phyloP scores from a whole-genome alignment of 1,140 invertebrate genomes.

The Patella vulgata region DNA sequence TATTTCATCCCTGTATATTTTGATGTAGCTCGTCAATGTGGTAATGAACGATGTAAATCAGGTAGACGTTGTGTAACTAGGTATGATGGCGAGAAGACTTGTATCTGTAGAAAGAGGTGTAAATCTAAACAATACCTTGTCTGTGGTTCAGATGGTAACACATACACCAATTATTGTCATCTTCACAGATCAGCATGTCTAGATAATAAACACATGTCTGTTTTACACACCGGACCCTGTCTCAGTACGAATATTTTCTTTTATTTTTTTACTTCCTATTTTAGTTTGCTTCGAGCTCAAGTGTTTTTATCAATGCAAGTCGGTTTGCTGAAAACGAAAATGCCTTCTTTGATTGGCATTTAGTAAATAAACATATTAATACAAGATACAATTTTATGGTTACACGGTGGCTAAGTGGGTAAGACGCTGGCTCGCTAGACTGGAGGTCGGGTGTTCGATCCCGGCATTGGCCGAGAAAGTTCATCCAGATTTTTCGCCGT shows the following conservation, averaged over 20 bases:
- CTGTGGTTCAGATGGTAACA: slow-evolving; percentile 4
- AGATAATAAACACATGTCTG: not conserved
- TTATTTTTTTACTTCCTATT: too few species aligned
- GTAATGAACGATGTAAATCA: not conserved
- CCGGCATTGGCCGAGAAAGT: too few species aligned
- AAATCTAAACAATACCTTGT: not conserved
- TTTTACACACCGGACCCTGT: slow-evolving; percentile 6
- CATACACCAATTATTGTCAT: slow-evolving; percentile 9
- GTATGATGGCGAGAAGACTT: not conserved
- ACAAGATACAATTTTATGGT: too few species aligned
- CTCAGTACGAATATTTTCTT: slow-evolving; percentile 9
- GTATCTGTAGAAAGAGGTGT: slow-evolving; percentile 4
- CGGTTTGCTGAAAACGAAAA: not conserved
- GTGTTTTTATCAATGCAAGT: not conserved
- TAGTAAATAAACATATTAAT: too few species aligned
- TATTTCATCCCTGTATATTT: slow-evolving; percentile 5
- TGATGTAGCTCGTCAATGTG: slow-evolving; percentile 13
- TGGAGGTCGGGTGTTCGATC: too few species aligned
- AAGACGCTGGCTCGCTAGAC: too few species aligned
- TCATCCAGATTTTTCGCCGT: too few species aligned
- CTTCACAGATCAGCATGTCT: slow-evolving; percentile 6
- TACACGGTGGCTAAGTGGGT: too few species aligned
- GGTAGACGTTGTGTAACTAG: slow-evolving; percentile 1
- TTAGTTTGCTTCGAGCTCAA: not conserved
- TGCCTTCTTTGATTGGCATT: too few species aligned